Conservation (phyloP, 2,113 vertebrate species). For the Ceratotherium simum region DNA sequence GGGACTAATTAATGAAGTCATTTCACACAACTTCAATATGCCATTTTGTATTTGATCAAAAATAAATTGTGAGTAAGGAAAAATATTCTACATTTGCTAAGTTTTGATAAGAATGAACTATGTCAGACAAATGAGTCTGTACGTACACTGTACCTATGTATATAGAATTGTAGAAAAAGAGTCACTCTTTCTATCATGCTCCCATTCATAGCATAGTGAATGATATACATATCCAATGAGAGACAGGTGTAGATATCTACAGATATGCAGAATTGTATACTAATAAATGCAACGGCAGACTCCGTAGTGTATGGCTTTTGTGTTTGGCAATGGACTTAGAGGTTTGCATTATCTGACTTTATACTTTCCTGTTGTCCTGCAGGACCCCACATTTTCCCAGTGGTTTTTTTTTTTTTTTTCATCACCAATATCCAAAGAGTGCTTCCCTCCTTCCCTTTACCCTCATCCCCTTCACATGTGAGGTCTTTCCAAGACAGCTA, state of each 20-base stretch:
- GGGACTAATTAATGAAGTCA: background rate
- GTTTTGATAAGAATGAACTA: background rate
- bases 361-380: background rate
- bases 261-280: background rate
- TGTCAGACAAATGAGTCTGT: background rate
- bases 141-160: background rate
- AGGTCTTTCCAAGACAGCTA: background rate
- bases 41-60: background rate
- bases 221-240: background rate
- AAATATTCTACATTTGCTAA: background rate
- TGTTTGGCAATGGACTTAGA: background rate
- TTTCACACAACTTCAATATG: background rate
- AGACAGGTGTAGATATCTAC: background rate
- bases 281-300: background rate
- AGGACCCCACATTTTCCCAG: background rate
- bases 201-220: background rate
- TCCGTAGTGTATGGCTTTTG: background rate
- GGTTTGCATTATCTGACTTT: background rate
- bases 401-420: background rate
- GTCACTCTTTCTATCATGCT: background rate
- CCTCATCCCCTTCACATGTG: background rate
- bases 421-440: background rate
- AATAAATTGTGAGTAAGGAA: background rate
- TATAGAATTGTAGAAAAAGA: background rate
- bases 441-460: background rate